A percentile compares a stretch with the other conserved stretches of the same genome.
These are phyloP conservation scores for Epizoanthus rinbou DNA, from an alignment of 92 coral and sea anemone genomes.

Conservation along the genomic window DNA sequence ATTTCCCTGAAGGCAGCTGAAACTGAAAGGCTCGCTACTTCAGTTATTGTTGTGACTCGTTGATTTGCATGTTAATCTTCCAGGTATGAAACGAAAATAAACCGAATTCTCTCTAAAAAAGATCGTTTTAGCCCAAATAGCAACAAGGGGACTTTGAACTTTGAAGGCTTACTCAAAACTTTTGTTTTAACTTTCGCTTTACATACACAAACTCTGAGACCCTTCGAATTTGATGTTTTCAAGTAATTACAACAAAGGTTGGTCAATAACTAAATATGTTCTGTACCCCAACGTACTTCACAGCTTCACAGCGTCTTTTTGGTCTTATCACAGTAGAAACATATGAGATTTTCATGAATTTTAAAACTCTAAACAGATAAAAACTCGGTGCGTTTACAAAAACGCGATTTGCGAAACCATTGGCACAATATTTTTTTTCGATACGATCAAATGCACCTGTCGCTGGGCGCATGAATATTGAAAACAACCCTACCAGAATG, in stretches of 20 bases:
- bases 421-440: conserved; percentile 9
- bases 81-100: neutral
- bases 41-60: conserved; percentile 31
- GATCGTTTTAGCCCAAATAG: conserved; percentile 2
- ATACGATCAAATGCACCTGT: conserved; percentile 49
- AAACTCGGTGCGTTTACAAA: conserved; percentile 30
- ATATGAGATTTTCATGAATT: conserved; percentile 28
- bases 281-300: conserved; percentile 13
- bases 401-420: conserved; percentile 31
- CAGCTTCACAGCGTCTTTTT: conserved; percentile 23
- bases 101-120: conserved; percentile 16
- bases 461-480: neutral
- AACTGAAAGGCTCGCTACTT: conserved; percentile 15
- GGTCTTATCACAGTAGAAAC: conserved; percentile 15
- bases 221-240: conserved; percentile 18
- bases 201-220: neutral
- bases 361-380: conserved; percentile 30
- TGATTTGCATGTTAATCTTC: conserved; percentile 38
- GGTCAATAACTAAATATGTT: conserved; percentile 21
- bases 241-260: conserved; percentile 27
- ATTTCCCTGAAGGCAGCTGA: conserved; percentile 39
- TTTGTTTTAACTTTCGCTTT: conserved; percentile 21
- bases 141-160: conserved; percentile 1
- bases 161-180: neutral
- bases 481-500: conserved; percentile 25